Evolutionary conservation across 30 jellyfish, hydroid and myxozoan species (phyloP).

Genomic region (Catostylus mosaicus): DNA sequence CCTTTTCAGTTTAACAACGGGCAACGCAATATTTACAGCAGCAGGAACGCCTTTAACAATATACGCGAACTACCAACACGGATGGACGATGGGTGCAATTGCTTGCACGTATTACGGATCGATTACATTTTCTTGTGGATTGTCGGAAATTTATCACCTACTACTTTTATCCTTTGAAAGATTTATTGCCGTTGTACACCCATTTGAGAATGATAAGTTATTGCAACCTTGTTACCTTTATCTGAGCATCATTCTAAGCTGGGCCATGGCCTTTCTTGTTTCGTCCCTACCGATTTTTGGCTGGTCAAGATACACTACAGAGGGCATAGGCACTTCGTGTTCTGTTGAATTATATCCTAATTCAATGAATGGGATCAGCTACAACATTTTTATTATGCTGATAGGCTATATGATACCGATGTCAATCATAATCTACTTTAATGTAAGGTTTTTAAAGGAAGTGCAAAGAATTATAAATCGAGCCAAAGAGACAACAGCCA

Average conservation of each 20-base stretch:
- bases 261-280: constrained; percentile 16
- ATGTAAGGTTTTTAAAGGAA: constrained; percentile 30
- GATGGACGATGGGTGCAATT: constrained; percentile 3
- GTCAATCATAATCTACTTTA: constrained; percentile 8
- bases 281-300: constrained; percentile 53
- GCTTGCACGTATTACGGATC: constrained; percentile 47
- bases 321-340: constrained; percentile 57
- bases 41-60: constrained; percentile 20
- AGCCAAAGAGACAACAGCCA: background rate
- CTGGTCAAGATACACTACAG: constrained; percentile 31
- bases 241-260: constrained; percentile 7
- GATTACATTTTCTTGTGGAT: constrained; percentile 35
- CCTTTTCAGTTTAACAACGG: constrained; percentile 32
- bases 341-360: constrained; percentile 14
- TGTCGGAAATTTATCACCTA: constrained; percentile 38
- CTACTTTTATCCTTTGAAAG: constrained; percentile 44
- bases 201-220: constrained; percentile 8
- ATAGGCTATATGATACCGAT: constrained; percentile 46
- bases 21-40: constrained; percentile 25
- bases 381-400: constrained; percentile 10
- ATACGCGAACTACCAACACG: constrained; percentile 13
- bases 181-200: constrained; percentile 37
- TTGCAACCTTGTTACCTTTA: constrained; percentile 7
- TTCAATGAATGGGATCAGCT: constrained; percentile 13
- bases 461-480: constrained; percentile 18